Percentiles rank a stretch among this genome's conserved stretches.
phyloP scores from a whole-genome alignment of 2,113 vertebrate species.

The Prunella himalayana region DNA sequence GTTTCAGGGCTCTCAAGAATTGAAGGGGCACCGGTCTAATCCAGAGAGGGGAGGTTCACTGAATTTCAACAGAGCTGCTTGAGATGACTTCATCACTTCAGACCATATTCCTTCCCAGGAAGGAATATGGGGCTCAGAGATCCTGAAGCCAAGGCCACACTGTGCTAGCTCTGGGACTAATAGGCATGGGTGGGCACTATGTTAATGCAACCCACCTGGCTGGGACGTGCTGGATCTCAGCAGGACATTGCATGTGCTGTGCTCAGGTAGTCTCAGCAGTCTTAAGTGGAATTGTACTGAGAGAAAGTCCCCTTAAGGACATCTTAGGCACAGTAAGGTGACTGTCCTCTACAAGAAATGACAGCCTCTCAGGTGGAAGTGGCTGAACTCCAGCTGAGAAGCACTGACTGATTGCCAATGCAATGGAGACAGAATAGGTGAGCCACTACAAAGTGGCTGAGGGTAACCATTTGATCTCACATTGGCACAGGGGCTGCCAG shows the following conservation, averaged over 20 bases:
- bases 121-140: not conserved
- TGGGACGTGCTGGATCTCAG: not conserved
- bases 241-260: not conserved
- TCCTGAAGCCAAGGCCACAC: not conserved
- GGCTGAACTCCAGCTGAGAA: not conserved
- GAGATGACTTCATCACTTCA: not conserved
- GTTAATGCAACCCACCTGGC: accelerated
- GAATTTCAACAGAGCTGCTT: not conserved
- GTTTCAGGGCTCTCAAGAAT: not conserved
- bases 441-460: not conserved
- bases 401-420: not conserved
- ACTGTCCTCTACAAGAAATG: not conserved
- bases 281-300: not conserved
- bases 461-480: not conserved
- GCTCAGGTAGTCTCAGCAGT: not conserved
- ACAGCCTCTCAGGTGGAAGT: not conserved
- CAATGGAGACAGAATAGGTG: not conserved
- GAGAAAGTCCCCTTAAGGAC: not conserved
- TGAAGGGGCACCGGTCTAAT: not conserved
- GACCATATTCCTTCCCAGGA: not conserved
- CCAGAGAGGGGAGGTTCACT: not conserved
- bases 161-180: not conserved
- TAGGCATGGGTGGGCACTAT: not conserved
- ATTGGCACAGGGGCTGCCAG: not conserved
- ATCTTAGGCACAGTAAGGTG: not conserved